phyloP scores from a whole-genome alignment of 1,140 invertebrate species.

The Vanessa tameamea region DNA sequence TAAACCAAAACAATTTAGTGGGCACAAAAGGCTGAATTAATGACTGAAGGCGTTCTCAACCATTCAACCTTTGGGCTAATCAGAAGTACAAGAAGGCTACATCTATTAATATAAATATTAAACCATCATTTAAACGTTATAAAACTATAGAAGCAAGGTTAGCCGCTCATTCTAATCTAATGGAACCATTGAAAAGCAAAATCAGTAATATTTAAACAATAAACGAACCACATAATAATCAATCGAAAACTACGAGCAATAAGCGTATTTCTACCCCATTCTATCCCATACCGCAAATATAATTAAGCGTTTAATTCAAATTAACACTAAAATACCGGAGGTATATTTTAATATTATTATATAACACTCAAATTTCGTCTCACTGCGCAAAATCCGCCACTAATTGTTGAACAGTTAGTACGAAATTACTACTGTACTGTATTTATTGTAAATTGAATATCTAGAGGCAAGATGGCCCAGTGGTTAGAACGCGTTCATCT shows the following conservation, averaged over 20 bases:
- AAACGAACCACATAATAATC: background rate
- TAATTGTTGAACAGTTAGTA: constrained; percentile 21
- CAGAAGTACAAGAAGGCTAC: too few species aligned
- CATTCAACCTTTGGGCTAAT: too few species aligned
- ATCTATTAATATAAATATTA: too few species aligned
- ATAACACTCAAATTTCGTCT: constrained; percentile 13
- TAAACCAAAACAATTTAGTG: too few species aligned
- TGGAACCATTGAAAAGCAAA: background rate
- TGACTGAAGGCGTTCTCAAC: too few species aligned
- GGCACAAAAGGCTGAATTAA: too few species aligned
- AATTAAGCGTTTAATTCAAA: constrained; percentile 12
- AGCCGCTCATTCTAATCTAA: too few species aligned
- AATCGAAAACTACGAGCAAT: background rate
- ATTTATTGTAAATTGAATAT: constrained; percentile 11
- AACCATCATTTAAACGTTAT: too few species aligned
- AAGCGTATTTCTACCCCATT: background rate
- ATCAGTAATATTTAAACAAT: constrained; percentile 4
- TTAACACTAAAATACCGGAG: constrained; percentile 10
- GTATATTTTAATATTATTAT: constrained; percentile 20
- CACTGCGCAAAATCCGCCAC: constrained; percentile 18
- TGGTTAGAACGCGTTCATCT: too few species aligned
- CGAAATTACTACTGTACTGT: constrained; percentile 2
- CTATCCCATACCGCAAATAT: background rate
- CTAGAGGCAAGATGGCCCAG: too few species aligned
- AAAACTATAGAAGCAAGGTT: too few species aligned